Percentiles rank a stretch among this genome's conserved stretches.
phyloP scores from a whole-genome alignment of 1,140 invertebrate genomes.

The Calycopis cecrops region DNA sequence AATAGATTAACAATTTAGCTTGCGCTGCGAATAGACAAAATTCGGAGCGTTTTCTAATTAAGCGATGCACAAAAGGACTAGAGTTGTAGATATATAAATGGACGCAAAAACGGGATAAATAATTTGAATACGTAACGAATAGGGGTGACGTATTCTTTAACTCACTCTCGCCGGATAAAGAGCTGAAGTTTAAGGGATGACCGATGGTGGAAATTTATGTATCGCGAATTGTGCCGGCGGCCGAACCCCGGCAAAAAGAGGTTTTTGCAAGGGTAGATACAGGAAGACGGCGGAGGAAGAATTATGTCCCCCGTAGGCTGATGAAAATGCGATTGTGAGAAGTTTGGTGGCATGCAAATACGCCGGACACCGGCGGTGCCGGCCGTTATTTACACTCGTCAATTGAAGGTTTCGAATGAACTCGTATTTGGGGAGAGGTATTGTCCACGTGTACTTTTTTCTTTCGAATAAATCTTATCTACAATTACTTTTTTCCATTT shows the following conservation, averaged over 20 bases:
- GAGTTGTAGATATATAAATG: conserved; percentile 52
- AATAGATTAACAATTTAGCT: conserved; percentile 14
- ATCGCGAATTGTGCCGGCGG: conserved; percentile 66
- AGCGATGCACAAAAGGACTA: conserved; percentile 42
- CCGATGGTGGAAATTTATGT: conserved; percentile 72
- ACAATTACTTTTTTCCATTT: conserved; percentile 8
- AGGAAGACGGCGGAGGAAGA: conserved; percentile 69
- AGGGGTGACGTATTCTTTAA: conserved; percentile 65
- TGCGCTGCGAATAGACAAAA: background rate
- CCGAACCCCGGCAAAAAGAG: conserved; percentile 60
- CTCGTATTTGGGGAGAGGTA: conserved; percentile 29
- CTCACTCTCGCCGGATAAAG: conserved; percentile 68
- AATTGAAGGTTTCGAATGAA: conserved; percentile 41
- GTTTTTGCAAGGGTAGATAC: conserved; percentile 56
- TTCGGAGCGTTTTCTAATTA: conserved; percentile 47
- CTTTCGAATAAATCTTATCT: conserved; percentile 2
- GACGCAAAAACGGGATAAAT: conserved; percentile 68
- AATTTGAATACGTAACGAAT: conserved; percentile 74
- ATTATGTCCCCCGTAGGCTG: conserved; percentile 70
- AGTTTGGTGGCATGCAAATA: conserved; percentile 74
- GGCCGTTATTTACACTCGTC: conserved; percentile 52
- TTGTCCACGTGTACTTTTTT: conserved; percentile 46
- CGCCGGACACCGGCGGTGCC: conserved; percentile 42
- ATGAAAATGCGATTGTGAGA: conserved; percentile 76
- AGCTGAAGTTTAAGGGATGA: conserved; percentile 74